Conservation (phyloP, 2,113 vertebrate species). For the Dinomys branickii region DNA sequence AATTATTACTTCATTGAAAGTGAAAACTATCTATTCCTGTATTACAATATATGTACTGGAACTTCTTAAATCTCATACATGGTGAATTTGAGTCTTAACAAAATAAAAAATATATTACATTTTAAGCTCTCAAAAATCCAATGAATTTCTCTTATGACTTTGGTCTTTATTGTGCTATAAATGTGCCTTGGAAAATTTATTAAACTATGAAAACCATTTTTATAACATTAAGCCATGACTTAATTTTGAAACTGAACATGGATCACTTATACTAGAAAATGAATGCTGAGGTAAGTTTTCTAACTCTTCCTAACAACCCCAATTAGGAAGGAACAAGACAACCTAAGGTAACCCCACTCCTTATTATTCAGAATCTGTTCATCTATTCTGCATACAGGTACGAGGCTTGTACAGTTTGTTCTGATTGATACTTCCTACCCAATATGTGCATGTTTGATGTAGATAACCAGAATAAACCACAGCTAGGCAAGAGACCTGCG, state of each 20-base stretch:
- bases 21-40: constrained; percentile 26
- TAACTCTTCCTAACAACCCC: not conserved
- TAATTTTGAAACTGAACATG: constrained; percentile 49
- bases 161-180: constrained; percentile 22
- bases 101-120: constrained; percentile 51
- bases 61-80: constrained; percentile 44
- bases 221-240: constrained; percentile 48
- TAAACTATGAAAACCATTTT: constrained; percentile 57
- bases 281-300: not conserved
- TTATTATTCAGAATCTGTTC: not conserved
- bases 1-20: constrained; percentile 38
- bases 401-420: not conserved
- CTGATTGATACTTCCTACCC: not conserved
- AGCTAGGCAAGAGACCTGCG: not conserved
- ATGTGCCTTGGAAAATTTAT: constrained; percentile 54
- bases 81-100: constrained; percentile 48
- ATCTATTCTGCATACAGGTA: not conserved
- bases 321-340: not conserved
- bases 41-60: not conserved
- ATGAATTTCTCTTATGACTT: constrained; percentile 58
- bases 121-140: constrained; percentile 10
- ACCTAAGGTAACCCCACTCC: not conserved
- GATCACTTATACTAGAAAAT: constrained; percentile 52
- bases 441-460: not conserved
- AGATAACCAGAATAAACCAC: constrained; percentile 10